phyloP scores from a whole-genome alignment of 2,113 vertebrate species.

The Phoenicopterus ruber region DNA sequence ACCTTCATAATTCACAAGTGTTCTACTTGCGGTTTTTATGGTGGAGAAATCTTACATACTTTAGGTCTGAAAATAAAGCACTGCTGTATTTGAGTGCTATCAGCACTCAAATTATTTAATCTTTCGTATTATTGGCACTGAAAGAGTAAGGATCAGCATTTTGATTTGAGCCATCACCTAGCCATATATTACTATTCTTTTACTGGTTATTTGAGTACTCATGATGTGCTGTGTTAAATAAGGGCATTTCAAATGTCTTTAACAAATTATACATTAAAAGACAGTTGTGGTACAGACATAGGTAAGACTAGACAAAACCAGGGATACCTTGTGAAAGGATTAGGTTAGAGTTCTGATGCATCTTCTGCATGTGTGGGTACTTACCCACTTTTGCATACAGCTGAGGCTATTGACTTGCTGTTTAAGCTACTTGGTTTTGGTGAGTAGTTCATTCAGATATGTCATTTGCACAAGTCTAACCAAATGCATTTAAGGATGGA shows the following conservation, averaged over 20 bases:
- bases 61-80: constrained; percentile 16
- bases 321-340: not conserved
- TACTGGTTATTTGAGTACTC: not conserved
- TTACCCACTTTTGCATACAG: not conserved
- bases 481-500: not conserved
- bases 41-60: not conserved
- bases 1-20: constrained; percentile 51
- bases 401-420: not conserved
- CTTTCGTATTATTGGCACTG: not conserved
- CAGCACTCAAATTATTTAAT: not conserved
- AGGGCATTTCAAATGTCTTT: not conserved
- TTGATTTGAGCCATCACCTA: not conserved
- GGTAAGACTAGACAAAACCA: not conserved
- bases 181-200: not conserved
- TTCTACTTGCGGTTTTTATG: constrained; percentile 30
- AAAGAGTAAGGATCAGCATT: not conserved
- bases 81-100: not conserved
- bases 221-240: not conserved
- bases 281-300: not conserved
- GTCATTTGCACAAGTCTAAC: not conserved
- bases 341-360: not conserved
- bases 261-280: not conserved
- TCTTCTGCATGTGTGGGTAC: not conserved
- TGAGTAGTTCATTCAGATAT: not conserved
- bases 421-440: not conserved